Evolutionary conservation across 2,888 invertebrate species (phyloP).

Genomic region (Gibbula magus): DNA sequence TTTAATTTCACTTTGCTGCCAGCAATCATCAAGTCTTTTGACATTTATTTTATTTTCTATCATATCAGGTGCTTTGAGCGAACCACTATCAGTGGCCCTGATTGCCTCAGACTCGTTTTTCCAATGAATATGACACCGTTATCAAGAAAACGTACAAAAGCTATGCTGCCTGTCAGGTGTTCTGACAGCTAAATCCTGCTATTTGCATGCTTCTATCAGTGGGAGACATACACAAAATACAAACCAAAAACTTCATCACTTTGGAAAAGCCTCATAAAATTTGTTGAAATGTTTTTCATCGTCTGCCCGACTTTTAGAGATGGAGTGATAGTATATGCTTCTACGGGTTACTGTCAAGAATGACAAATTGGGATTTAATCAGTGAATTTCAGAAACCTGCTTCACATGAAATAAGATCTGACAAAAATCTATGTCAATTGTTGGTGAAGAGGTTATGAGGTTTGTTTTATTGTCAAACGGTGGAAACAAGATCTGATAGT

Average conservation of each 20-base stretch:
- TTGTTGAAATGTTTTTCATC: background rate
- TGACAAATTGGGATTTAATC: too few relatives aligned
- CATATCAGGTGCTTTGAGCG: background rate
- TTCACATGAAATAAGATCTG: too few relatives aligned
- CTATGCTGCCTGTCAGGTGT: background rate
- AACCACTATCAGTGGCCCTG: background rate
- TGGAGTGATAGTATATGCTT: background rate
- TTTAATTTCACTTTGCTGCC: conserved; percentile 19
- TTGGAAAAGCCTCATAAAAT: background rate
- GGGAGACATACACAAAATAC: background rate
- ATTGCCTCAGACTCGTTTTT: background rate
- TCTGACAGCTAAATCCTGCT: background rate
- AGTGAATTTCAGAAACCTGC: too few relatives aligned
- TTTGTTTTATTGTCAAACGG: too few relatives aligned
- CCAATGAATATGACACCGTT: background rate
- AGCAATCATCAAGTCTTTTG: conserved; percentile 15
- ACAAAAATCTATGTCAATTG: too few relatives aligned
- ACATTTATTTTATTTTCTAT: conserved; percentile 19
- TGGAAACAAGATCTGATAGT: too few relatives aligned
- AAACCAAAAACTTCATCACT: background rate
- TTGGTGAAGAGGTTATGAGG: too few relatives aligned
- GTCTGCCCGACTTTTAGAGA: background rate
- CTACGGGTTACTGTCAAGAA: too few relatives aligned
- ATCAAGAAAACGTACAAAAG: background rate
- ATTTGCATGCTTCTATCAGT: background rate